Conservation (phyloP, 1,140 invertebrate species). For the Potamilus streckersoni region DNA sequence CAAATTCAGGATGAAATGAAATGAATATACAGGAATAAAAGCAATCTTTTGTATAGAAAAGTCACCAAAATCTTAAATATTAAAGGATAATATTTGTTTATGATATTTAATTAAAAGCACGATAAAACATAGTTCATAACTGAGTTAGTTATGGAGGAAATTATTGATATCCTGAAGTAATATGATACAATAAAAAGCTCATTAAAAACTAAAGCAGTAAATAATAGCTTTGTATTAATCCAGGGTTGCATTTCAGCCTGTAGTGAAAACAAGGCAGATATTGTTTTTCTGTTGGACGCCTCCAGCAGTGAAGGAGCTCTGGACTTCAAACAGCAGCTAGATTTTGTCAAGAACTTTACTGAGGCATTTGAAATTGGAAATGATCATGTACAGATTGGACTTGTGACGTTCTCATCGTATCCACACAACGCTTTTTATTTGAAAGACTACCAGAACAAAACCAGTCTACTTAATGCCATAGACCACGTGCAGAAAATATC, state of each 20-base stretch:
- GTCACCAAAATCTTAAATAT: too few species aligned
- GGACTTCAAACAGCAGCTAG: slow-evolving; percentile 39
- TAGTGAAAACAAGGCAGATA: slow-evolving; percentile 38
- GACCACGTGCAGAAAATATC: slow-evolving; percentile 3
- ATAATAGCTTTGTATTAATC: too few species aligned
- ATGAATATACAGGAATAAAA: too few species aligned
- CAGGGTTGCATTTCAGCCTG: slow-evolving; percentile 34
- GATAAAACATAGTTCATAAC: too few species aligned
- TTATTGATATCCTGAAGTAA: too few species aligned
- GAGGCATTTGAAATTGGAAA: slow-evolving; percentile 35
- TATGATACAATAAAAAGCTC: too few species aligned
- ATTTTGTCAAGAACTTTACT: slow-evolving; percentile 36
- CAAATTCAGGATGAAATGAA: too few species aligned
- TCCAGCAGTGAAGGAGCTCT: slow-evolving; percentile 39
- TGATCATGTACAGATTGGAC: slow-evolving; percentile 15
- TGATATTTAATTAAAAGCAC: too few species aligned
- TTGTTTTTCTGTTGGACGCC: slow-evolving; percentile 47
- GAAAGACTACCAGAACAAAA: slow-evolving; percentile 11
- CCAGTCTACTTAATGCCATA: slow-evolving; percentile 6
- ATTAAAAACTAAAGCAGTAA: too few species aligned
- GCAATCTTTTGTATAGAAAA: too few species aligned
- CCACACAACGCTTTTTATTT: slow-evolving; percentile 20
- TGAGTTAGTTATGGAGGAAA: too few species aligned
- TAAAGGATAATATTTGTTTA: too few species aligned
- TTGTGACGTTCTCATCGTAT: slow-evolving; percentile 13